A percentile compares a stretch with the other conserved stretches of the same genome.
Evolutionary conservation across 2,888 invertebrate species (phyloP).

Genomic region (Argyresthia goedartella): DNA sequence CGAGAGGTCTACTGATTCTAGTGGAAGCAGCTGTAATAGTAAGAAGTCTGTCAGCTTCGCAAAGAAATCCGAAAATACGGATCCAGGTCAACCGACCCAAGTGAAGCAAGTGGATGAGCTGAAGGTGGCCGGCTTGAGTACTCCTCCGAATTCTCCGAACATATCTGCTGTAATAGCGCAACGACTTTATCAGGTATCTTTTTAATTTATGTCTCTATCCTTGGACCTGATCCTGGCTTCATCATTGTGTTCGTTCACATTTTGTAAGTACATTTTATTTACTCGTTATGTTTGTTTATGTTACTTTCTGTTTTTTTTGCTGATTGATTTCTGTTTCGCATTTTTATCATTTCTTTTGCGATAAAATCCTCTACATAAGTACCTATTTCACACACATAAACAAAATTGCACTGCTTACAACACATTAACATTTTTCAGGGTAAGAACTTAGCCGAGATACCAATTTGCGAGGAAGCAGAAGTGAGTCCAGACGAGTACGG

Average conservation of each 20-base stretch:
- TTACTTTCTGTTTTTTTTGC: conserved; percentile 14
- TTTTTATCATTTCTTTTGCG: not conserved
- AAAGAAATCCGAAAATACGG: conserved; percentile 61
- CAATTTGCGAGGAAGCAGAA: conserved; percentile 76
- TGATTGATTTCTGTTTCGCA: conserved; percentile 14
- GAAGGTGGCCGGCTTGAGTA: conserved; percentile 57
- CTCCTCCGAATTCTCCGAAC: conserved; percentile 83
- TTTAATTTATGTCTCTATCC: conserved; percentile 22
- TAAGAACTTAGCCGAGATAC: conserved; percentile 73
- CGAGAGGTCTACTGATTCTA: conserved; percentile 71
- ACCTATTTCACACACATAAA: not conserved
- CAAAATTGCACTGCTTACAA: not conserved
- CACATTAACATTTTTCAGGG: conserved; percentile 32
- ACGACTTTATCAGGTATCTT: conserved; percentile 70
- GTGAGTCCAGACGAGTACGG: conserved; percentile 71
- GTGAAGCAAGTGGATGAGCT: conserved; percentile 66
- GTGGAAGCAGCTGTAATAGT: conserved; percentile 70
- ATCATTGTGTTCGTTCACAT: conserved; percentile 10
- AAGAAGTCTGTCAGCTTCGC: conserved; percentile 86
- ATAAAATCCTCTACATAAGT: not conserved
- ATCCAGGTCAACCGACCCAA: conserved; percentile 44
- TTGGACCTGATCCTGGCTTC: not conserved
- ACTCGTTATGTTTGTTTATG: conserved; percentile 20
- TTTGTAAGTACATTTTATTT: conserved; percentile 61
- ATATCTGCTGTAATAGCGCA: conserved; percentile 74